Base-by-base conservation (phyloP, 2,113 vertebrate species). In the Bostrychus sinensis region DNA sequence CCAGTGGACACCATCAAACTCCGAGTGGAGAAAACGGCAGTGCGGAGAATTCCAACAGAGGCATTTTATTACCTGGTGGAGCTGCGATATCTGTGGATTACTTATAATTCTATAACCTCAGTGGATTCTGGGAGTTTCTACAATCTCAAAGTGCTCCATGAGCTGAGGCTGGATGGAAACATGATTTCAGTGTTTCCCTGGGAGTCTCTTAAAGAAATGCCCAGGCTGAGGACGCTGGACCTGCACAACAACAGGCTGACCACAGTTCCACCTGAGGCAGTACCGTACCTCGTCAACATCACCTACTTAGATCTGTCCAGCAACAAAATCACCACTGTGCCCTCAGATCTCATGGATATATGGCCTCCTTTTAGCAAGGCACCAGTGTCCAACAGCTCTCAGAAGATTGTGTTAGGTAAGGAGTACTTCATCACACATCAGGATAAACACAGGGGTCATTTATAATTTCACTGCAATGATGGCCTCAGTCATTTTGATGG, bases 41-140 rank as follows among this genome's bases (percentile, higher is more conserved):
- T 96, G 37, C 90, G 90, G 11, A 90, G 85, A 23, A 89, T 99
- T 45, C 94, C 95, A 0, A 92, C 92, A 0, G 96, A 98, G 86
- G 96, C 96, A 57, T 99, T 99, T 86, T 99, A 99, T 80, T 98
- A 98, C 87, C 89, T 99, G 70, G 89, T 89, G 20, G 96, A 98
- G 25, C 92, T 98, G 13, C 93, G 88, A 19, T 97, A 94, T 80
- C 92, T 99, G 61, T 98, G 97, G 97, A 83, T 98, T 38, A 93
- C 96, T 46, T 99, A 97, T 76, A 97, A 96, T 76, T 93, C 93
- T 1, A 80, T 99, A 46, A 87, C 78, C 38, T 93, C 87, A 4
- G 86, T 99, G 48, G 95, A 98, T 48, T 68, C 88, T 16, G 90
- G 90, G 59, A 94, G 95, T 77, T 97, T 99, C 88, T 99, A 99